These are phyloP conservation scores for Dicyrtomina minuta DNA, from an alignment of 2,888 invertebrate species.

Conservation along the genomic window DNA sequence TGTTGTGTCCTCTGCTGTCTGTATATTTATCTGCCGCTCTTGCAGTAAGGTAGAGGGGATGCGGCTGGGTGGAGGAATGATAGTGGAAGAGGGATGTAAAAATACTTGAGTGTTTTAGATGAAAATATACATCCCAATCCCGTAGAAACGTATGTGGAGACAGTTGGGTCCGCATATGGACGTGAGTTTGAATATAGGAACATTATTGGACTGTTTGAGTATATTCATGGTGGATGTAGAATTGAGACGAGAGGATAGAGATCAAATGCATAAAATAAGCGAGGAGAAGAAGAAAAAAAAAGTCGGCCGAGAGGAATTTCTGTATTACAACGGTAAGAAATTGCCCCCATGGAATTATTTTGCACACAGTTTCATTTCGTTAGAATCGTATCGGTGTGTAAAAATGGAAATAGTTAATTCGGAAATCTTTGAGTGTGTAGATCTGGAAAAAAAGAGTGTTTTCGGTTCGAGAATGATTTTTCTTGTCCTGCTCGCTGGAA, in stretches of 20 bases:
- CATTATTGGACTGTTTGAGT: too few relatives aligned
- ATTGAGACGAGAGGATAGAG: neutral
- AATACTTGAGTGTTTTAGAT: too few relatives aligned
- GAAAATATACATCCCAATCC: too few relatives aligned
- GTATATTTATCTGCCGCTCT: too few relatives aligned
- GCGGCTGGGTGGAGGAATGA: too few relatives aligned
- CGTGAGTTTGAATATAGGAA: too few relatives aligned
- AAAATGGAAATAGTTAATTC: slow-evolving; percentile 46
- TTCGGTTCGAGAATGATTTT: slow-evolving; percentile 50
- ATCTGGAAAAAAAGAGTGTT: slow-evolving; percentile 44
- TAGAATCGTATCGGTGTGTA: slow-evolving; percentile 41
- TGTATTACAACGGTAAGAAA: slow-evolving; percentile 38
- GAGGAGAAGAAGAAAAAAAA: neutral
- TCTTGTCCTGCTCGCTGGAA: slow-evolving; percentile 48
- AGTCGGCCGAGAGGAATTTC: slow-evolving; percentile 29
- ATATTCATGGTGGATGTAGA: neutral
- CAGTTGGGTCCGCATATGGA: too few relatives aligned
- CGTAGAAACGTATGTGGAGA: too few relatives aligned
- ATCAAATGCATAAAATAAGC: slow-evolving; percentile 2
- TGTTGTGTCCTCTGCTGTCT: too few relatives aligned
- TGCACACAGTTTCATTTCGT: slow-evolving; percentile 42
- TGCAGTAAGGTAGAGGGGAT: too few relatives aligned
- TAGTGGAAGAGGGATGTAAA: too few relatives aligned
- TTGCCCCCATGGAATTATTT: slow-evolving; percentile 44
- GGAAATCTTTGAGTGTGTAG: slow-evolving; percentile 42